Conservation (phyloP, 2,888 invertebrate species). For the Caenorhabditis panamensis region DNA sequence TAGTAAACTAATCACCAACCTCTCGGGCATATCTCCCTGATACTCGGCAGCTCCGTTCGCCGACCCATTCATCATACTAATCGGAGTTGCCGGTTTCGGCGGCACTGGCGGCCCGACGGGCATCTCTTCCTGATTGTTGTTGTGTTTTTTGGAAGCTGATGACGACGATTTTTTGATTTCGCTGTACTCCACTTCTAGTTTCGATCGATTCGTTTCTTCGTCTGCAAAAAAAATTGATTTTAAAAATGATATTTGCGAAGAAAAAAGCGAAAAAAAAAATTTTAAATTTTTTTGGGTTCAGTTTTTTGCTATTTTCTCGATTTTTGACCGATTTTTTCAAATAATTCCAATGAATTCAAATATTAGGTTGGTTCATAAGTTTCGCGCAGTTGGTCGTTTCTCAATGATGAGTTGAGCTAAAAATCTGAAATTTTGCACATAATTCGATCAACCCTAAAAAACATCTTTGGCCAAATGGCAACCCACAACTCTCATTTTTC, state of each 20-base stretch:
- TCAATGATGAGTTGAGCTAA: not conserved
- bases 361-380: no score
- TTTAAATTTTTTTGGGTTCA: no score
- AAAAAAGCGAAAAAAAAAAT: constrained; percentile 13
- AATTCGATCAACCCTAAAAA: no score
- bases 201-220: constrained; percentile 61
- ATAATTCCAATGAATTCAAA: no score
- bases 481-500: no score
- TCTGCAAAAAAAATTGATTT: constrained; percentile 40
- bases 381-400: no score
- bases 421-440: no score
- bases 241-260: not conserved
- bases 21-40: constrained; percentile 49
- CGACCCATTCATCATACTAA: constrained; percentile 65
- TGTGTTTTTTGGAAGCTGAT: constrained; percentile 1
- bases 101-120: constrained; percentile 79
- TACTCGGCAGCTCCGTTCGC: constrained; percentile 13
- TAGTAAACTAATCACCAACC: no score
- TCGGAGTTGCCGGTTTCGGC: constrained; percentile 82
- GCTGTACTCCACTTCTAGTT: constrained; percentile 61
- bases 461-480: no score
- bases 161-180: constrained; percentile 42
- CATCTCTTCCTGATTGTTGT: constrained; percentile 40
- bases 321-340: no score
- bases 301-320: no score